Percentiles rank a stretch among this genome's conserved stretches.
Conservation (phyloP, 2,797 vertebrate genomes). For the Galaxias olidus region DNA sequence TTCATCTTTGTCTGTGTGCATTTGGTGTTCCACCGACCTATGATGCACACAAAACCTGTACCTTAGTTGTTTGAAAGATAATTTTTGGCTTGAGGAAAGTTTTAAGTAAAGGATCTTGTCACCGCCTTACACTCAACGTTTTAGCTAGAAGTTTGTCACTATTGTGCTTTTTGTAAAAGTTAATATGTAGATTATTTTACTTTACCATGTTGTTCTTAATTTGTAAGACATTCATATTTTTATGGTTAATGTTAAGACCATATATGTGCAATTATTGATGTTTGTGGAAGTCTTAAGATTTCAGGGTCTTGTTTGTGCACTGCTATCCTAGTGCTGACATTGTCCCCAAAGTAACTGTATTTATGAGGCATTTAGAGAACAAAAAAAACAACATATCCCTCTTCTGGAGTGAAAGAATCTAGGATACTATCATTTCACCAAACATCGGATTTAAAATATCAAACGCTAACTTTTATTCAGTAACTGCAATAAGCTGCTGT, state of each 20-base stretch:
- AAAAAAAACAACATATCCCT: too few species aligned
- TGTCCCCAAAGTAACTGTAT: slow-evolving; percentile 45
- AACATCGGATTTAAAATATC: neutral
- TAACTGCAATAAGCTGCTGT: too few species aligned
- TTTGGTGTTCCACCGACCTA: neutral
- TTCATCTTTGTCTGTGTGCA: too few species aligned
- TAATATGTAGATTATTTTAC: slow-evolving; percentile 45
- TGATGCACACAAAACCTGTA: neutral
- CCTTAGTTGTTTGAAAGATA: too few species aligned
- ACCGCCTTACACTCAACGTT: slow-evolving; percentile 54
- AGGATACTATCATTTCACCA: slow-evolving; percentile 35
- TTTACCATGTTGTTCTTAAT: slow-evolving; percentile 70
- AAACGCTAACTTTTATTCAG: too few species aligned
- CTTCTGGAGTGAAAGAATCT: too few species aligned
- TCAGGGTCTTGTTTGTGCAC: slow-evolving; percentile 27
- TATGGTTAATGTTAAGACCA: slow-evolving; percentile 72
- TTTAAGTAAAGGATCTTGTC: too few species aligned
- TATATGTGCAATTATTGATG: slow-evolving; percentile 73
- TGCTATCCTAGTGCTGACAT: slow-evolving; percentile 35
- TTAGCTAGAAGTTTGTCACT: slow-evolving; percentile 41
- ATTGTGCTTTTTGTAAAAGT: slow-evolving; percentile 86
- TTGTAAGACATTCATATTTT: slow-evolving; percentile 68
- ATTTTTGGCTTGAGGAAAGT: too few species aligned
- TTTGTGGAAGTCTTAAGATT: slow-evolving; percentile 41
- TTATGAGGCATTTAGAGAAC: slow-evolving; percentile 13